phyloP scores from a whole-genome alignment of 2,113 vertebrate genomes.

The Motacilla tschutschensis region DNA sequence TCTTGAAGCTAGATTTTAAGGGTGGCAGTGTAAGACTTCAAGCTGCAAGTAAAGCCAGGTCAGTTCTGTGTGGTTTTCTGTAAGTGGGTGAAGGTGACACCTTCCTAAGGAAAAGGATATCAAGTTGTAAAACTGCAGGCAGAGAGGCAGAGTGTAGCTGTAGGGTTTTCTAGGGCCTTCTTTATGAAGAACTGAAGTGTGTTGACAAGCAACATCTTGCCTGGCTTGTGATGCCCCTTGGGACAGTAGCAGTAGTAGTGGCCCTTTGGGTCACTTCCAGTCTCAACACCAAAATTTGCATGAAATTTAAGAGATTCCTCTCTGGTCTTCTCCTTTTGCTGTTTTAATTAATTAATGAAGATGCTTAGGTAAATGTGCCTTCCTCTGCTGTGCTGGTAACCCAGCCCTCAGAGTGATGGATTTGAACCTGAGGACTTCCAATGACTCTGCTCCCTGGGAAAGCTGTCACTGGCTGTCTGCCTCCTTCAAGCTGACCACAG shows the following conservation, averaged over 20 bases:
- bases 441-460: not conserved
- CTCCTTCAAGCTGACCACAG: not conserved
- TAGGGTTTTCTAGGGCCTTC: not conserved
- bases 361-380: not conserved
- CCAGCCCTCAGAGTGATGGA: not conserved
- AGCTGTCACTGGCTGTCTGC: not conserved
- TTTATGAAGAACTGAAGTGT: not conserved
- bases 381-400: not conserved
- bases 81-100: not conserved
- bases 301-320: not conserved
- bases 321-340: not conserved
- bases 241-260: not conserved
- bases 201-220: not conserved
- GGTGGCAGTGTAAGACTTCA: not conserved
- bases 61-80: not conserved
- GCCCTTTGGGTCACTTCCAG: not conserved
- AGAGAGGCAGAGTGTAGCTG: not conserved
- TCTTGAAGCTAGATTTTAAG: not conserved
- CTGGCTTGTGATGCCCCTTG: not conserved
- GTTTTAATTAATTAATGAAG: not conserved
- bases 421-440: not conserved
- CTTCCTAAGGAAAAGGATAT: not conserved
- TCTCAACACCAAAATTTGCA: not conserved
- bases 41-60: not conserved
- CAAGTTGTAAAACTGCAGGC: not conserved